Conservation (phyloP, 2,113 vertebrate species). For the Alaudala cheleensis region DNA sequence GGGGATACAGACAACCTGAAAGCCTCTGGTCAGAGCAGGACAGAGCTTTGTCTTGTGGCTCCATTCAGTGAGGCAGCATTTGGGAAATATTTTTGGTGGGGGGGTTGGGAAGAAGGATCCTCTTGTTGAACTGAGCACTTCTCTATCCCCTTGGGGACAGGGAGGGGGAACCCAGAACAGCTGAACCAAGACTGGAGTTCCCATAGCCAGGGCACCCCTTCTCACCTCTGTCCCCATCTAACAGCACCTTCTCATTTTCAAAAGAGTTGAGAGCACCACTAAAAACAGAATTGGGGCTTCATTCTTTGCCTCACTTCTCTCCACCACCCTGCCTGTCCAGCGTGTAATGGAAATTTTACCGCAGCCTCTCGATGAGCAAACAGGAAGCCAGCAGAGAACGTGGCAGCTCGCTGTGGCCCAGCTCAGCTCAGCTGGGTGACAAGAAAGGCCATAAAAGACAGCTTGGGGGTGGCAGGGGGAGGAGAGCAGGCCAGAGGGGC, state of each 20-base stretch:
- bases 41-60: background rate
- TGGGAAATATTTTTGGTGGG: background rate
- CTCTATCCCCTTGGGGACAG: background rate
- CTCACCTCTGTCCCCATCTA: background rate
- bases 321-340: slow-evolving; percentile 56
- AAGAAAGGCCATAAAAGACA: slow-evolving; percentile 41
- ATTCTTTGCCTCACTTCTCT: background rate
- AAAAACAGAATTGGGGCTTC: background rate
- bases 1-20: background rate
- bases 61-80: background rate
- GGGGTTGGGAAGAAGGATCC: background rate
- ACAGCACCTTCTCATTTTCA: background rate
- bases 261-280: background rate
- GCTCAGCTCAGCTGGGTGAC: background rate
- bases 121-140: background rate
- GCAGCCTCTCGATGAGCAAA: slow-evolving; percentile 76
- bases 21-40: background rate
- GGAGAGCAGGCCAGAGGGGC: background rate
- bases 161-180: background rate
- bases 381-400: slow-evolving; percentile 81
- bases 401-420: slow-evolving; percentile 12
- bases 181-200: rapidly evolving
- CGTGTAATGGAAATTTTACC: slow-evolving; percentile 89
- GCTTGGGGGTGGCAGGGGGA: background rate
- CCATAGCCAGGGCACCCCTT: background rate